Base-by-base conservation (phyloP, 2,113 vertebrate genomes). In the Murina feae region DNA sequence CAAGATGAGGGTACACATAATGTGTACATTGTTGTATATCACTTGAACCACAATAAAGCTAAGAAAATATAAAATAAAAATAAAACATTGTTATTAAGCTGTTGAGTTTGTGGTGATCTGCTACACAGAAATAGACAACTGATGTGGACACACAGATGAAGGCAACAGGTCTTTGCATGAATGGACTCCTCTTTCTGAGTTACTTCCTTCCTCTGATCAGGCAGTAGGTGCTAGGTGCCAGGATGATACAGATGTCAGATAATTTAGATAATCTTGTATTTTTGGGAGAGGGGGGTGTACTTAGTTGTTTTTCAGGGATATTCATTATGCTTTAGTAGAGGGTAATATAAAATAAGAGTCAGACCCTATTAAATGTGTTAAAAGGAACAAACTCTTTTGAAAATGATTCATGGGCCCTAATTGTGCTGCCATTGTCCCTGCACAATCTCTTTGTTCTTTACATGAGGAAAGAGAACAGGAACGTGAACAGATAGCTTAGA, bases 401-500 rank as follows among this genome's bases (percentile, higher is more conserved):
- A 42, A 82, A 39, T 30, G 32, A 32, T 14, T 25, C 66, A 17
- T 14, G 37, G 32, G 30, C 30, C 25, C 1, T 76, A 25, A n/a
- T 32, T 4, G 0, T 16, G 16, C 14, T 20, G 2, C 47, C 10
- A 5, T 17, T 4, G 14, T 16, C 10, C 16, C 39, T 0, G 14
- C 6, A 11, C 16, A 51, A 53, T 0, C 2, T 4, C 13, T 51
- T 69, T 35, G 28, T 7, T 17, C 28, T 83, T 47, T 30, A 7
- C 51, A 21, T 3, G 0, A 0, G 23, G 65, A 72, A 79, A 88
- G n/a, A n/a, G 25, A 12, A 30, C 0, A 2, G 13, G 53, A 32
- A n/a, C 0, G 0, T 12, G 18, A 3, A 30, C 30, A 28, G 37
- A 21, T 4, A 14, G 5, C 25, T 42, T 16, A 0, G 35, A n/a